Percentiles rank a stretch among this genome's conserved stretches.
Conservation (phyloP, 2,797 vertebrate genomes). For the Chromis chromis region DNA sequence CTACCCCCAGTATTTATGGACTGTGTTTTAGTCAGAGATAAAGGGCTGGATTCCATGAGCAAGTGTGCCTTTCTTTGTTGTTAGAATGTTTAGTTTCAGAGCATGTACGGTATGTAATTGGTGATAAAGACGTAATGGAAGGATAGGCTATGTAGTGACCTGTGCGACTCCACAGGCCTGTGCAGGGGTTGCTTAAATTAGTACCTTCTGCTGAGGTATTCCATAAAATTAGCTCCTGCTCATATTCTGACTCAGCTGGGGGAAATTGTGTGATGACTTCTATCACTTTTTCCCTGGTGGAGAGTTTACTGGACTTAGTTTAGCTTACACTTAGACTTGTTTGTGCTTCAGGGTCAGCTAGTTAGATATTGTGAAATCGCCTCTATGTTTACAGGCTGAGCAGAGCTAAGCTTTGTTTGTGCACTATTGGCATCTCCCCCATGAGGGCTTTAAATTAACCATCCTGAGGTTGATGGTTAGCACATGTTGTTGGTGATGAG, state of each 20-base stretch:
- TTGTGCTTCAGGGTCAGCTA: constrained; percentile 23
- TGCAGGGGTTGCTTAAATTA: constrained; percentile 60
- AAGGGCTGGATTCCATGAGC: constrained; percentile 45
- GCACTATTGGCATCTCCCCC: constrained; percentile 43
- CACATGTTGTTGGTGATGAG: constrained; percentile 67
- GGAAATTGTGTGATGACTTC: constrained; percentile 37
- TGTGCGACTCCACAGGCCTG: constrained; percentile 21
- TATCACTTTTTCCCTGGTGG: constrained; percentile 6
- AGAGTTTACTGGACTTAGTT: constrained; percentile 19
- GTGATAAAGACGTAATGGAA: constrained; percentile 29
- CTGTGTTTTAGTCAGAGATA: constrained; percentile 61
- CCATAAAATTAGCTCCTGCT: constrained; percentile 59
- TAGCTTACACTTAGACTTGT: constrained; percentile 19
- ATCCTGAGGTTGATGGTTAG: constrained; percentile 69
- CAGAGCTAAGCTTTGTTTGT: constrained; percentile 59
- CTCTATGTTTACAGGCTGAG: constrained; percentile 34
- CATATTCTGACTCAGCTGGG: constrained; percentile 45
- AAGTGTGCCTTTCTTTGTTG: constrained; percentile 50
- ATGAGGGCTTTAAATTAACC: constrained; percentile 56
- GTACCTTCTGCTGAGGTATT: constrained; percentile 57
- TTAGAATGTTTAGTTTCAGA: constrained; percentile 38
- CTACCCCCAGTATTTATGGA: constrained; percentile 68
- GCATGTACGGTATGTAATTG: constrained; percentile 26
- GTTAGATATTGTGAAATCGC: constrained; percentile 42
- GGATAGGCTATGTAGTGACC: constrained; percentile 35